These are phyloP conservation scores for Rousettus madagascariensis DNA, from an alignment of 2,797 vertebrate genomes.

Conservation along the genomic window DNA sequence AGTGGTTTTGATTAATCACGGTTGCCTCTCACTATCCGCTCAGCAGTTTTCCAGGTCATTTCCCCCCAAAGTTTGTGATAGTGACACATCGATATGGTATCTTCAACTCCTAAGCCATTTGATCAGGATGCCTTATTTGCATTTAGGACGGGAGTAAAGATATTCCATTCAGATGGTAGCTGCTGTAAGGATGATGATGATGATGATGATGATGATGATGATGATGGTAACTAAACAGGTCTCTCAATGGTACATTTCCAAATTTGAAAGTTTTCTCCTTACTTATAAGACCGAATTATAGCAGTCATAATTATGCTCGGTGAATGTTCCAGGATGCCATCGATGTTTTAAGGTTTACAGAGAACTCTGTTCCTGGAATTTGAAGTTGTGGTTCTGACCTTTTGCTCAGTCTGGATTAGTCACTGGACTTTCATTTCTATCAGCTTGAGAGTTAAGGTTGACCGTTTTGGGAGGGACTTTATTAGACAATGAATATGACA, in stretches of 20 bases:
- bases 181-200: no score
- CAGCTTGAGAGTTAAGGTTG: background rate
- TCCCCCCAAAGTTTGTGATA: background rate
- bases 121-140: background rate
- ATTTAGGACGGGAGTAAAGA: background rate
- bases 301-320: background rate
- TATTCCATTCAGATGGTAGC: background rate
- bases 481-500: background rate
- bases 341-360: background rate
- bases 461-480: background rate
- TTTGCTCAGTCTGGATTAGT: background rate
- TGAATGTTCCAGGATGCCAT: background rate
- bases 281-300: background rate
- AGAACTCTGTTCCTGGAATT: background rate
- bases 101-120: background rate
- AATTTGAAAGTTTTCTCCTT: background rate
- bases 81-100: background rate
- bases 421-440: background rate
- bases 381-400: background rate
- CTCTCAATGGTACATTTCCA: background rate
- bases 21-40: background rate
- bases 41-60: background rate
- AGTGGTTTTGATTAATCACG: background rate
- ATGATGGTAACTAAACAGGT: background rate
- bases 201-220: no score